Percentiles rank a stretch among this genome's conserved stretches.
These are phyloP conservation scores for Drosophila tropicalis DNA, from an alignment of 1,140 invertebrate species.

Conservation along the genomic window DNA sequence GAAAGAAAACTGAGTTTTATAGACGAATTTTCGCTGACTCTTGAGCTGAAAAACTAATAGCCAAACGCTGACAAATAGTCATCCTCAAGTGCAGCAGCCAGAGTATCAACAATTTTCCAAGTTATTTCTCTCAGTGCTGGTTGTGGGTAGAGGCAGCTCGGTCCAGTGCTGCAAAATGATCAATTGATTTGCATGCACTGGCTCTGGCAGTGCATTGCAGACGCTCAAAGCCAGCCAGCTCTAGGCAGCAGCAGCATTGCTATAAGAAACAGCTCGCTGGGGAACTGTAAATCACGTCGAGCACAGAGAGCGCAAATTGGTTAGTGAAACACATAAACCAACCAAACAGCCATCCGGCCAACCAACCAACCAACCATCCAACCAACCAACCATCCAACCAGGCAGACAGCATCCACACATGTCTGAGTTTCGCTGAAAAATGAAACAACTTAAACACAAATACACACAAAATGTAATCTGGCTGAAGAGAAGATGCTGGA, in stretches of 20 bases:
- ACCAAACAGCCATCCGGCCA: conserved; percentile 27
- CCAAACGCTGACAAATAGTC: neutral
- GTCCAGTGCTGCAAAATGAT: conserved; percentile 53
- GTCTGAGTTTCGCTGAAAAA: conserved; percentile 67
- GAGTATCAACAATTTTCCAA: too few relatives aligned
- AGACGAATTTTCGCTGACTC: neutral
- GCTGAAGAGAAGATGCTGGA: conserved; percentile 10
- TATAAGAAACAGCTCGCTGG: conserved; percentile 62
- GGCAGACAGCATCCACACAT: conserved; percentile 28
- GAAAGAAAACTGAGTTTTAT: neutral
- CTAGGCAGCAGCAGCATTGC: conserved; percentile 1
- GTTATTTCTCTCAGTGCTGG: neutral
- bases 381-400: neutral
- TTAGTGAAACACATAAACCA: conserved; percentile 67
- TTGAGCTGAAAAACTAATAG: neutral
- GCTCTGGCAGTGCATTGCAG: conserved; percentile 8
- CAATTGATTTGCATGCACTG: conserved; percentile 74
- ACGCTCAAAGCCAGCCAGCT: conserved; percentile 25
- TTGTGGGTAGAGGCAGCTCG: neutral
- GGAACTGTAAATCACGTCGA: conserved; percentile 78
- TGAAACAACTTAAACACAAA: conserved; percentile 47
- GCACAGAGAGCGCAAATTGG: conserved; percentile 76
- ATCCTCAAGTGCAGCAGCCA: too few relatives aligned
- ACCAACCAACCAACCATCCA: neutral
- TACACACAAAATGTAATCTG: conserved; percentile 61